Base-by-base conservation (phyloP, 64 coral and sea anemone species). In the Anthopleura sola region DNA sequence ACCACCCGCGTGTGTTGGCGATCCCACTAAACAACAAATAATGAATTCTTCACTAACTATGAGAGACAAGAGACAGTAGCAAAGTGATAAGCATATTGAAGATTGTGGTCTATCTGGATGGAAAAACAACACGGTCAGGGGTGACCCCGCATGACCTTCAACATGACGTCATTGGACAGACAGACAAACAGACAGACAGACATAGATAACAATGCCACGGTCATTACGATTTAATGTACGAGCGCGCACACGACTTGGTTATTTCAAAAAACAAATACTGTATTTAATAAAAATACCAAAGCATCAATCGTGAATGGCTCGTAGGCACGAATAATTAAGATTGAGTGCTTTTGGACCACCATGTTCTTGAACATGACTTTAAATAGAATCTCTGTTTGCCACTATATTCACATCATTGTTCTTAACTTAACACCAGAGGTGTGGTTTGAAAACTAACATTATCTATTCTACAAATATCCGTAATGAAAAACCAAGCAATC, bases 71-170 rank as follows among this genome's bases (percentile, higher is more conserved):
- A 71, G 66, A 36, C 66, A 71, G 26, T 36, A 34, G 26, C 66
- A 3, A 15, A 71, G 66, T 71, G 66, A 71, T 71, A 71, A 71
- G 66, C 66, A 71, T 28, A 71, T 71, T 28, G 66, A 6, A 71
- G 66, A 71, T 71, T 71, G 29, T 71, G 66, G 66, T 34, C 28
- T 28, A 34, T 62, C 66, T 71, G 66, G 66, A 71, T 71, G 66
- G n/a, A 32, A 71, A 71, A 71, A 71, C 66, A 71, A 71, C n/a
- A 71, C 66, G 66, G 66, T 34, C 66, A 71, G 66, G 66, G 66
- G 66, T 71, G 24, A 71, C 66, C 66, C 29, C 66, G 66, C 29
- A 15, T 71, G 66, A 71, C 66, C 66, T 71, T 71, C 29, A 71
- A 71, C 4, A 71, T 71, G 66, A 36, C 29, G 66, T 71, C 66